Base-by-base conservation (phyloP, 2,888 invertebrate species). In the Gisinianus flammeolus region DNA sequence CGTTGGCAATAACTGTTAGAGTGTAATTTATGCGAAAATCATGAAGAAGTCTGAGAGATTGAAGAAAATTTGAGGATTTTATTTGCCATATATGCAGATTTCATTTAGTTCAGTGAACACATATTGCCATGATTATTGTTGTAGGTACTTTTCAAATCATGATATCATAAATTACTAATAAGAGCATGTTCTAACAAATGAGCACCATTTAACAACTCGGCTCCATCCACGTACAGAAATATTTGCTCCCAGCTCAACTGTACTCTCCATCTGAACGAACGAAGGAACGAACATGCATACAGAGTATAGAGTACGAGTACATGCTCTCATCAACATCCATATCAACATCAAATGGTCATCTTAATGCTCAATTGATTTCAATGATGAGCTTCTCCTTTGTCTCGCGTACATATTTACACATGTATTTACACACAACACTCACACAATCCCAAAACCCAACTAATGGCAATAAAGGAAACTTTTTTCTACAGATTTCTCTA, bases 301-400 rank as follows among this genome's bases (percentile, higher is more conserved):
- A n/a, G n/a, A n/a, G n/a, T n/a, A n/a, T n/a, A n/a, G n/a, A n/a
- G n/a, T n/a, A n/a, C n/a, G n/a, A n/a, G n/a, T n/a, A n/a, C n/a
- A n/a, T n/a, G n/a, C n/a, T n/a, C n/a, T n/a, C n/a, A n/a, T n/a
- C n/a, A n/a, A n/a, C n/a, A n/a, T n/a, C n/a, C n/a, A n/a, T n/a
- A n/a, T n/a, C 35, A 24, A n/a, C 24, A 68, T 56, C 26, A 54
- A 70, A 70, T 70, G 70, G 70, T 26, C 52, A 70, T n/a, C n/a
- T n/a, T 70, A 70, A 70, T 52, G 54, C 70, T 54, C 70, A 70
- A 70, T 70, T 70, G 70, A 70, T 70, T 70, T 70, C 70, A 54
- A 22, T 56, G 56, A 4, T 56, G 19, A 19, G 22, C 56, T 56
- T n/a, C 56, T n/a, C 56, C 22, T 4, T 22, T 6, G n/a, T 22